phyloP scores from a whole-genome alignment of 2,113 vertebrate genomes.

The Struthidea cinerea region DNA sequence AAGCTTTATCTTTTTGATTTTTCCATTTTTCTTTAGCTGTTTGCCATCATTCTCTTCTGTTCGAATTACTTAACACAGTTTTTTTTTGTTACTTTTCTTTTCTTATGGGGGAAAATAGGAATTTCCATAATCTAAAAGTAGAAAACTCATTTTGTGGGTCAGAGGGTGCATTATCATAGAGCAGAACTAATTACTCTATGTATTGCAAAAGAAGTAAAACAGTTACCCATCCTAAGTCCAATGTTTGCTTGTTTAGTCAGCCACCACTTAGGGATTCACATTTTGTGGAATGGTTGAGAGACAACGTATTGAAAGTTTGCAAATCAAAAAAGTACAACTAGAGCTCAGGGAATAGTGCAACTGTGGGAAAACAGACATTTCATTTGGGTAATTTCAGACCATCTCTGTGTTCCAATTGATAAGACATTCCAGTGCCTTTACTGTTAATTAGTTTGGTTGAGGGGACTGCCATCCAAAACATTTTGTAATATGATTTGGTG shows the following conservation, averaged over 20 bases:
- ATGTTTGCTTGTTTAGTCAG: background rate
- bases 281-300: background rate
- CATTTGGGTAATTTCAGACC: background rate
- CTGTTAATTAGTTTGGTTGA: background rate
- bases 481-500: background rate
- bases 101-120: background rate
- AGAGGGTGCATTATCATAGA: background rate
- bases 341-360: background rate
- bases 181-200: background rate
- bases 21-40: background rate
- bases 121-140: background rate
- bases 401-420: background rate
- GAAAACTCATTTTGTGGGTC: background rate
- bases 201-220: background rate
- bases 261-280: background rate
- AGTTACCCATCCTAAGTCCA: background rate
- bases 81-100: background rate
- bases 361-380: background rate
- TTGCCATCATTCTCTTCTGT: background rate
- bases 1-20: background rate
- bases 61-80: background rate
- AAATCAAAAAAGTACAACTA: background rate
- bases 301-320: background rate
- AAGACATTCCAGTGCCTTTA: background rate
- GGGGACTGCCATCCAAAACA: background rate